Conservation (phyloP, 2,888 invertebrate genomes). For the Vannuccia rotundouncinata region DNA sequence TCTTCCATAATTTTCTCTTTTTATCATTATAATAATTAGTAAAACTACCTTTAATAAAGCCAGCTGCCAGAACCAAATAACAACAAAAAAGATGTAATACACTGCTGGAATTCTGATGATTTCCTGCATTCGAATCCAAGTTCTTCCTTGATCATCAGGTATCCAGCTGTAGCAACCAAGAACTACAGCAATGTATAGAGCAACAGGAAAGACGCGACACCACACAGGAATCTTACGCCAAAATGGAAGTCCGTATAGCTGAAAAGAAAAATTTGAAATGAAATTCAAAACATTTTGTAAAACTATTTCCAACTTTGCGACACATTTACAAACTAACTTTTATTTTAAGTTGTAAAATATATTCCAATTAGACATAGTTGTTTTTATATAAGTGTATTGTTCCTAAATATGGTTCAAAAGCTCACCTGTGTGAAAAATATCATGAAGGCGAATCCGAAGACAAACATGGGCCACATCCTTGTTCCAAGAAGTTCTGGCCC, state of each 20-base stretch:
- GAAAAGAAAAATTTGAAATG: too few relatives aligned
- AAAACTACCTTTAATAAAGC: not conserved
- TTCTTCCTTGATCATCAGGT: conserved; percentile 40
- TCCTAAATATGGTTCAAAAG: too few relatives aligned
- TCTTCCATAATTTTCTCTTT: too few relatives aligned
- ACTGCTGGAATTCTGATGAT: conserved; percentile 42
- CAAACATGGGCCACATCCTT: conserved; percentile 43
- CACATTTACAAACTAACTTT: too few relatives aligned
- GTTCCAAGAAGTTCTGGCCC: conserved; percentile 41
- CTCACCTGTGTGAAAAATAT: conserved; percentile 35
- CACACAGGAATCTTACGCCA: conserved; percentile 41
- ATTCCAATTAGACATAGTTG: not conserved
- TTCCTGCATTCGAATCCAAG: conserved; percentile 41
- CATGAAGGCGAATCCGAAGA: conserved; percentile 41
- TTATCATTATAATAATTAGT: too few relatives aligned
- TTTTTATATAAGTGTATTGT: too few relatives aligned
- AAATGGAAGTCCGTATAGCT: conserved; percentile 41
- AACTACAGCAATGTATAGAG: conserved; percentile 38
- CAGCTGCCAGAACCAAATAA: not conserved
- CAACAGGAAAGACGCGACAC: conserved; percentile 39
- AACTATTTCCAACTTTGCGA: too few relatives aligned
- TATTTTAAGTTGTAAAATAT: not conserved
- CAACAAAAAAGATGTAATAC: conserved; percentile 38
- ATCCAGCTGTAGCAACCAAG: conserved; percentile 42
- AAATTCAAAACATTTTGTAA: too few relatives aligned